Percentiles rank a stretch among this genome's conserved stretches.
Conservation (phyloP, 2,888 invertebrate species). For the Sinelater perroti region DNA sequence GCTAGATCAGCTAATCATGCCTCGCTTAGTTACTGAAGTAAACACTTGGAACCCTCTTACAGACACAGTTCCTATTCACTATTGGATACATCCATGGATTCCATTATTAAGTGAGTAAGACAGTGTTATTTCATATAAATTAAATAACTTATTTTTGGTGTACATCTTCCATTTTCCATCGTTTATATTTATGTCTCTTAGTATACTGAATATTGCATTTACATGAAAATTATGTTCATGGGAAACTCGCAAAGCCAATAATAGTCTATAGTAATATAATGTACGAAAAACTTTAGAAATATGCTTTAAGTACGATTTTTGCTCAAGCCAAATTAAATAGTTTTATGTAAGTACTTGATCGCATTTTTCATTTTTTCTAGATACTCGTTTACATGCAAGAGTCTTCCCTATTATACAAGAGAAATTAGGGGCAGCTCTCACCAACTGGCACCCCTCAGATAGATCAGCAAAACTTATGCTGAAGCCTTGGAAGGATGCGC, state of each 20-base stretch:
- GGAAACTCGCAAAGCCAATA: too few relatives aligned
- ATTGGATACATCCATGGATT: slow-evolving; percentile 98
- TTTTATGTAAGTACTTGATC: neutral
- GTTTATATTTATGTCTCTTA: too few relatives aligned
- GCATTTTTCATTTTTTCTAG: slow-evolving; percentile 40
- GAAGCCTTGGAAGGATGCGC: slow-evolving; percentile 83
- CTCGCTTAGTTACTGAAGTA: slow-evolving; percentile 78
- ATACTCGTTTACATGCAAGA: slow-evolving; percentile 55
- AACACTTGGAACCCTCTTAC: slow-evolving; percentile 94
- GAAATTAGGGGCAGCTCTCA: slow-evolving; percentile 87
- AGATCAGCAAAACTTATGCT: slow-evolving; percentile 91
- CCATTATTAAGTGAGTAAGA: slow-evolving; percentile 76
- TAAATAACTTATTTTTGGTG: neutral
- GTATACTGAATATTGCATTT: too few relatives aligned
- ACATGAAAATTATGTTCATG: too few relatives aligned
- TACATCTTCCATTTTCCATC: neutral
- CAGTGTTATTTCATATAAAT: neutral
- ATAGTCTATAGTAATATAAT: too few relatives aligned
- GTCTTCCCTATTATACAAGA: slow-evolving; percentile 92
- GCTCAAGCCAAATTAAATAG: neutral
- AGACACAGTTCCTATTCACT: slow-evolving; percentile 94
- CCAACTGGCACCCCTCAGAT: slow-evolving; percentile 96
- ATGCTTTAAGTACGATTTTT: too few relatives aligned
- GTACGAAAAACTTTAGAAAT: too few relatives aligned
- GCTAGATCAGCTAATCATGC: slow-evolving; percentile 83